Conservation (phyloP, 64 coral and sea anemone genomes). For the Porites lutea region DNA sequence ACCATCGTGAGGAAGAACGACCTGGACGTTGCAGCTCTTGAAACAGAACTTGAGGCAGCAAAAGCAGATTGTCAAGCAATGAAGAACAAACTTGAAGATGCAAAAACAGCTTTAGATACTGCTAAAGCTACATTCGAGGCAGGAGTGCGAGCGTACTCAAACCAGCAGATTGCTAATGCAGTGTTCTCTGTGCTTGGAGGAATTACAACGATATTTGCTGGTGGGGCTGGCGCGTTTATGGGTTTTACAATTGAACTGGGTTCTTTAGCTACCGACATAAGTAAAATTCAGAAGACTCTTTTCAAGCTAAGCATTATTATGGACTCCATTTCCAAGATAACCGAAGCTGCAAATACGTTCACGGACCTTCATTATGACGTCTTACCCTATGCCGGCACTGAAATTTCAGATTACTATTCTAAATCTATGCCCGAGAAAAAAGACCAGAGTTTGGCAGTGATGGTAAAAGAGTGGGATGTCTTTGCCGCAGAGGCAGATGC, state of each 20-base stretch:
- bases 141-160: slow-evolving; percentile 26
- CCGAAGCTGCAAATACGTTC: slow-evolving; percentile 30
- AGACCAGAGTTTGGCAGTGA: slow-evolving; percentile 53
- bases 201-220: slow-evolving; percentile 38
- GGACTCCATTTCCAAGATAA: slow-evolving; percentile 47
- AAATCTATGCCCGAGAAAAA: slow-evolving; percentile 37
- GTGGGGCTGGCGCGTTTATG: slow-evolving; percentile 24
- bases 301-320: slow-evolving; percentile 62
- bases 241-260: slow-evolving; percentile 52
- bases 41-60: slow-evolving; percentile 47
- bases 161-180: slow-evolving; percentile 49
- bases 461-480: slow-evolving; percentile 70
- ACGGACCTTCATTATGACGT: slow-evolving; percentile 24
- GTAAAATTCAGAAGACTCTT: not conserved
- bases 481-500: slow-evolving; percentile 44
- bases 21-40: slow-evolving; percentile 30
- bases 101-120: slow-evolving; percentile 22
- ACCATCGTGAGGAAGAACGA: slow-evolving; percentile 65
- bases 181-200: slow-evolving; percentile 70
- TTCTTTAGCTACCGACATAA: slow-evolving; percentile 1
- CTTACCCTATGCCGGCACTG: slow-evolving; percentile 23
- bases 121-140: slow-evolving; percentile 36
- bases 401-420: slow-evolving; percentile 41
- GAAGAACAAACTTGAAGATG: slow-evolving; percentile 41
- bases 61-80: slow-evolving; percentile 27